Base-by-base conservation (phyloP, 1,140 invertebrate species). In the Sesamia nonagrioides region DNA sequence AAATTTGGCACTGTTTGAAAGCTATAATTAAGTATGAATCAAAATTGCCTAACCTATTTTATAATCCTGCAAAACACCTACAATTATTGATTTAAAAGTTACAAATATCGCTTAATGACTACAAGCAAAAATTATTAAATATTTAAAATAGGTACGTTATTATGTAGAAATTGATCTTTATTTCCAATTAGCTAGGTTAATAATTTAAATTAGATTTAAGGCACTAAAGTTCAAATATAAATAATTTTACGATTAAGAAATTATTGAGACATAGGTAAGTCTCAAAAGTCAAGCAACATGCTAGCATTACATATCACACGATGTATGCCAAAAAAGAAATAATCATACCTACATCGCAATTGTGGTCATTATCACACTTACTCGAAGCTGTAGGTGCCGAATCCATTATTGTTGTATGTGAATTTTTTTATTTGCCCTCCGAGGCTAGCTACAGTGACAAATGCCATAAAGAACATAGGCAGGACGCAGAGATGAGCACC, bases 331-430 rank as follows among this genome's bases (percentile, higher is more conserved):
- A n/a, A n/a, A n/a, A n/a, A n/a, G n/a, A 52, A 71, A 52, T 52
- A 71, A 58, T 73, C 58, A 21, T 58, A 35, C 15, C 15, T 17
- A n/a, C 0, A 35, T 73, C 33, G 71, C 50, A 58, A 45, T 27
- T 33, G 13, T 13, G 15, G 35, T 45, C 52, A 50, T 75, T 63
- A 75, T 60, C 35, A 80, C 84, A 92, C 91, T 92, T 84, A 94
- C 92, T 94, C 92, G 82, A 94, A 94, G 79, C 92, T 94, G 66
- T 94, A 94, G 15, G 86, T 76, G 42, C 91, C 92, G 35, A 87
- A 78, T 63, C 89, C 92, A 84, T 94, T 93, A 73, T 81, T 91
- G 74, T 92, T 94, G 72, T 85, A 89, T 63, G 85, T 75, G 54
- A 84, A 82, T 61, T 89, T 91, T 84, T 87, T 91, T 83, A 89